Evolutionary conservation across 2,113 vertebrate genomes (phyloP), one percentile per base, ranked within the genome.

Genomic region (Cricetomys ansorgei): DNA sequence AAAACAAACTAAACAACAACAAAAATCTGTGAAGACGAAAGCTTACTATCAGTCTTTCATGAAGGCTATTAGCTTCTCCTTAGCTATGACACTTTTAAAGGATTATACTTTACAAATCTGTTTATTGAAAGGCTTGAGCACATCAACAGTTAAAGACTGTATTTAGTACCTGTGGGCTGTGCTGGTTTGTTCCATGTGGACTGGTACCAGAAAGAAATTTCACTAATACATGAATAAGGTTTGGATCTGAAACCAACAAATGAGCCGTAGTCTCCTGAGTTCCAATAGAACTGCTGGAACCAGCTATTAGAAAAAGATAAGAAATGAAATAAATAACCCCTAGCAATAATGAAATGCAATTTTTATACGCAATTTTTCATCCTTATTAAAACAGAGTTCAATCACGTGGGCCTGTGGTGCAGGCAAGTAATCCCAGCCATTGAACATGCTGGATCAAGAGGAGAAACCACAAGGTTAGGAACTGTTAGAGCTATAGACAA

Each of bases 161-260:
- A 31, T 97, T n/a, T n/a, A n/a, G n/a, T 98, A 99, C 99, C 99
- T 99, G 99, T 70, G 99, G 99, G 98, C 99, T 99, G 97, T 99
- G 99, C 97, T 99, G 99, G 98, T 99, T 99, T 70, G 99, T 99
- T 95, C 99, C 99, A 88, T 99, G 99, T 97, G 99, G 99, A 98
- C 99, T 99, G 97, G 99, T 99, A 88, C 99, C 99, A 1, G 99
- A 99, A 97, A 99, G 99, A 98, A 99, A 99, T 97, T 99, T 99
- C 96, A 99, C 99, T 96, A 99, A 98, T 53, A 99, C 99, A 53
- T 99, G 99, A 94, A 99, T 99, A 69, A 99, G 98, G 83, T 99
- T 99, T 97, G 99, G 99, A 97, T 99, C 99, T 37, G 99, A 99
- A 95, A 99, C 99, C 99, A 99, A 98, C 98, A 99, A 98, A 67